Percentiles rank a stretch among this genome's conserved stretches.
Conservation (phyloP, 1,140 invertebrate genomes). For the Aricia agestis region DNA sequence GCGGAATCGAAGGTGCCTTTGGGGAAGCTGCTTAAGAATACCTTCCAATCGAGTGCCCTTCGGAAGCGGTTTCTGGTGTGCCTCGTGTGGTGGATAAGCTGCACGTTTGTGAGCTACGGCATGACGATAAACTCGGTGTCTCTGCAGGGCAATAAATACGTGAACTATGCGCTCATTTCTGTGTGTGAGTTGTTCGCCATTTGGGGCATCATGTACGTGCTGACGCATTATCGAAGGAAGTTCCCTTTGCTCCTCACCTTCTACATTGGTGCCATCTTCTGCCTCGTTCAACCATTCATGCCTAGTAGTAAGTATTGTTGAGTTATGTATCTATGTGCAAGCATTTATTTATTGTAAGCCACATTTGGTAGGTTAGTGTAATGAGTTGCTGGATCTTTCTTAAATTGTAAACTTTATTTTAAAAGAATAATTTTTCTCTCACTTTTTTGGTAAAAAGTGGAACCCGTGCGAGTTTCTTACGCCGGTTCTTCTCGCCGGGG, state of each 20-base stretch:
- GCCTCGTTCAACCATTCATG: constrained; percentile 52
- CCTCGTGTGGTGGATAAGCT: constrained; percentile 82
- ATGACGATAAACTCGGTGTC: constrained; percentile 86
- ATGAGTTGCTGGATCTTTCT: too few relatives aligned
- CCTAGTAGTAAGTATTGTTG: constrained; percentile 52
- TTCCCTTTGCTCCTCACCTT: constrained; percentile 49
- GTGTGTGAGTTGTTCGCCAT: constrained; percentile 82
- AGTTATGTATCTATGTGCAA: not conserved
- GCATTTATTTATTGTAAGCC: too few relatives aligned
- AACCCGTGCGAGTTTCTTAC: too few relatives aligned
- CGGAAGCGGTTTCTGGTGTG: constrained; percentile 74
- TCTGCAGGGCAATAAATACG: constrained; percentile 81
- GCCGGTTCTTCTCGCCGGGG: too few relatives aligned
- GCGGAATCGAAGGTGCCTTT: constrained; percentile 31
- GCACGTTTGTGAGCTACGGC: constrained; percentile 87
- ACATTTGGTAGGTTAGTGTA: too few relatives aligned
- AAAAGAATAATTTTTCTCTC: too few relatives aligned
- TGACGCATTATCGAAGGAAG: constrained; percentile 51
- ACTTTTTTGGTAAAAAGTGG: too few relatives aligned
- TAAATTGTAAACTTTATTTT: too few relatives aligned
- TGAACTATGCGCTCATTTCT: constrained; percentile 80
- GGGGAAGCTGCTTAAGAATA: constrained; percentile 36
- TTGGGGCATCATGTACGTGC: constrained; percentile 66
- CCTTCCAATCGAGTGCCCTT: constrained; percentile 45
- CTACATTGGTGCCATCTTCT: constrained; percentile 43